phyloP scores from a whole-genome alignment of 2,888 invertebrate species.

The Venusia cambrica region DNA sequence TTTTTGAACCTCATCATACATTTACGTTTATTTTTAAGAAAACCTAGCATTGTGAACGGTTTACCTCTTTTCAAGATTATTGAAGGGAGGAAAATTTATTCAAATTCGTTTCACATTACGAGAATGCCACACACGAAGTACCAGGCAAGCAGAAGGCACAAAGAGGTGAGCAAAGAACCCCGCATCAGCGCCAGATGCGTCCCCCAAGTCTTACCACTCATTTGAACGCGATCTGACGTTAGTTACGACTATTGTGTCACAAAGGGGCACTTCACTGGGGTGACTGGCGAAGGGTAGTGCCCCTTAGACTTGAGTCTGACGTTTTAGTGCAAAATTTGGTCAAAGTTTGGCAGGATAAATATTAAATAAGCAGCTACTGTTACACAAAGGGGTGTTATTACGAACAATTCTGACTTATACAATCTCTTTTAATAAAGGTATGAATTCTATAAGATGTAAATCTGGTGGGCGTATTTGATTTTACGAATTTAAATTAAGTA shows the following conservation, averaged over 20 bases:
- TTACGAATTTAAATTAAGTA: too few relatives aligned
- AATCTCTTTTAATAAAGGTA: too few relatives aligned
- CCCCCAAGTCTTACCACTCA: conserved; percentile 29
- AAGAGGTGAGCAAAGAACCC: conserved; percentile 22
- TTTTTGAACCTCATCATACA: too few relatives aligned
- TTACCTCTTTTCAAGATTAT: too few relatives aligned
- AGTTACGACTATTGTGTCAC: conserved; percentile 28
- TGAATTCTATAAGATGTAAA: too few relatives aligned
- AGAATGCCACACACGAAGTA: conserved; percentile 19
- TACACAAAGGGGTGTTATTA: conserved; percentile 1
- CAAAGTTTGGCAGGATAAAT: conserved; percentile 12
- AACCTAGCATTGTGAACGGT: too few relatives aligned
- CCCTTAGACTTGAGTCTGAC: conserved; percentile 13
- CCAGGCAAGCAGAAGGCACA: conserved; percentile 24
- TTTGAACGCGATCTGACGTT: conserved; percentile 31
- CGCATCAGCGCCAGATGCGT: conserved; percentile 27
- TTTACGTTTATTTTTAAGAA: too few relatives aligned
- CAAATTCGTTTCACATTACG: too few relatives aligned
- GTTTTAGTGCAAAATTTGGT: conserved; percentile 17
- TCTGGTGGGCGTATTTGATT: too few relatives aligned
- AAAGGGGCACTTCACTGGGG: conserved; percentile 27
- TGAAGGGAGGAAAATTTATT: too few relatives aligned
- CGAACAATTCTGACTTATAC: too few relatives aligned
- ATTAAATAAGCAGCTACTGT: conserved; percentile 9
- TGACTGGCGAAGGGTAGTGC: conserved; percentile 17